Conservation (phyloP, 2,113 vertebrate species). For the Clarias batrachus region DNA sequence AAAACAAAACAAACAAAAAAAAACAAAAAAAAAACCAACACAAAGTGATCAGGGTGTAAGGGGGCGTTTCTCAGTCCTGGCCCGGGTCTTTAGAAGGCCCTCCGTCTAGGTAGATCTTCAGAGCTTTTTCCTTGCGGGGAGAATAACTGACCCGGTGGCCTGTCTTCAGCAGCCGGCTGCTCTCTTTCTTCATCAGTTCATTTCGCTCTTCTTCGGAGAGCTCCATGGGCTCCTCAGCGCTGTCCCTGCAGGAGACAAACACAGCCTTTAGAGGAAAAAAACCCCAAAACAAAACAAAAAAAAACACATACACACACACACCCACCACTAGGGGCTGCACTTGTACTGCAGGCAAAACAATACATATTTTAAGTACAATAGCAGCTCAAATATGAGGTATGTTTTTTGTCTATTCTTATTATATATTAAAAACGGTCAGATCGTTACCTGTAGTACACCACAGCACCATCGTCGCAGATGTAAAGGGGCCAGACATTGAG, state of each 20-base stretch:
- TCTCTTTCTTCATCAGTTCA: slow-evolving; percentile 98
- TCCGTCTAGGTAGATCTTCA: slow-evolving; percentile 98
- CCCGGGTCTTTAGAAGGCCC: slow-evolving; percentile 90
- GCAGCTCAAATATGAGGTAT: too few species aligned
- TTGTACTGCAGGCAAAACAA: too few species aligned
- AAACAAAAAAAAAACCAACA: slow-evolving; percentile 49
- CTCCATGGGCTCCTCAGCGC: slow-evolving; percentile 88
- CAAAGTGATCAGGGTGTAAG: slow-evolving; percentile 23
- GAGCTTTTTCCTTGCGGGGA: slow-evolving; percentile 97
- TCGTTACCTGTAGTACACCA: slow-evolving; percentile 96
- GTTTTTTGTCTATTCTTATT: not conserved
- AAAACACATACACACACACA: too few species aligned
- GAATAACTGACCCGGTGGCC: slow-evolving; percentile 97
- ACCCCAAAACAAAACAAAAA: too few species aligned
- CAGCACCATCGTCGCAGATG: slow-evolving; percentile 97
- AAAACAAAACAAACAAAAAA: slow-evolving; percentile 54
- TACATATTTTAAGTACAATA: too few species aligned
- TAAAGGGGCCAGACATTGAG: slow-evolving; percentile 98
- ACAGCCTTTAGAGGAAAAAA: not conserved
- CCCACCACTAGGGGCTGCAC: not conserved
- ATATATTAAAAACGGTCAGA: not conserved
- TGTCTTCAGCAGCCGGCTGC: slow-evolving; percentile 94
- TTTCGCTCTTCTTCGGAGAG: slow-evolving; percentile 93
- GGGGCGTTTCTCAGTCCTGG: slow-evolving; percentile 82
- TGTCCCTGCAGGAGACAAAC: slow-evolving; percentile 75